Conservation (phyloP, 2,888 invertebrate genomes). For the Campoplex nolae region DNA sequence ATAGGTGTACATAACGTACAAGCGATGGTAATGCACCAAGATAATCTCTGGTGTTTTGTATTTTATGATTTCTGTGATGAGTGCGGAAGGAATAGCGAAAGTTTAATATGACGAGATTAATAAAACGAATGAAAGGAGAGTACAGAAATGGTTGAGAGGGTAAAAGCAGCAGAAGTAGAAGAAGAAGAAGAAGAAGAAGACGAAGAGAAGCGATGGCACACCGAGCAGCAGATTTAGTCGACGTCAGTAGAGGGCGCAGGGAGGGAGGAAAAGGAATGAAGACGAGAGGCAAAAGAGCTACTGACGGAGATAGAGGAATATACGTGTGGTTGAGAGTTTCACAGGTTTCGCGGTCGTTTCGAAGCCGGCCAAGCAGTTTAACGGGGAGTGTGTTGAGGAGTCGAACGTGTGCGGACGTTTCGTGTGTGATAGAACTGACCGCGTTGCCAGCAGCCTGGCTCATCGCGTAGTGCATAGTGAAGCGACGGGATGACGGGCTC, state of each 20-base stretch:
- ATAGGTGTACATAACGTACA: neutral
- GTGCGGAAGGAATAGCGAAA: neutral
- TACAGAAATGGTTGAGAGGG: constrained; percentile 44
- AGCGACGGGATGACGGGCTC: constrained; percentile 87
- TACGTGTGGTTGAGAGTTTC: constrained; percentile 71
- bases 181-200: constrained; percentile 21
- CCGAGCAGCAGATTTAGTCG: constrained; percentile 67
- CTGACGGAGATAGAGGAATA: constrained; percentile 62
- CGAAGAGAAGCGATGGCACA: constrained; percentile 55
- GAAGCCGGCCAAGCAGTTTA: constrained; percentile 78
- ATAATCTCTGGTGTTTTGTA: neutral
- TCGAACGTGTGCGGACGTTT: constrained; percentile 78
- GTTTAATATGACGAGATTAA: constrained; percentile 13
- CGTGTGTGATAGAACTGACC: constrained; percentile 79
- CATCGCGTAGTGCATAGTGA: constrained; percentile 84
- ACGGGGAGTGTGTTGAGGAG: constrained; percentile 79
- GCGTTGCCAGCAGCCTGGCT: constrained; percentile 81
- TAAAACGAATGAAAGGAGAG: constrained; percentile 35
- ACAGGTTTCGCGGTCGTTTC: constrained; percentile 78
- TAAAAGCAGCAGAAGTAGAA: constrained; percentile 50
- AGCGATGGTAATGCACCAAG: neutral
- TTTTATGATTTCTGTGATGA: neutral
- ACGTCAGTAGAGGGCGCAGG: constrained; percentile 47
- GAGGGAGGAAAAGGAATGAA: constrained; percentile 49
- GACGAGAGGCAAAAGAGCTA: constrained; percentile 44